Percentiles rank a stretch among this genome's conserved stretches.
These are phyloP conservation scores for Orthonyx spaldingii DNA, from an alignment of 2,113 vertebrate species.

Conservation along the genomic window DNA sequence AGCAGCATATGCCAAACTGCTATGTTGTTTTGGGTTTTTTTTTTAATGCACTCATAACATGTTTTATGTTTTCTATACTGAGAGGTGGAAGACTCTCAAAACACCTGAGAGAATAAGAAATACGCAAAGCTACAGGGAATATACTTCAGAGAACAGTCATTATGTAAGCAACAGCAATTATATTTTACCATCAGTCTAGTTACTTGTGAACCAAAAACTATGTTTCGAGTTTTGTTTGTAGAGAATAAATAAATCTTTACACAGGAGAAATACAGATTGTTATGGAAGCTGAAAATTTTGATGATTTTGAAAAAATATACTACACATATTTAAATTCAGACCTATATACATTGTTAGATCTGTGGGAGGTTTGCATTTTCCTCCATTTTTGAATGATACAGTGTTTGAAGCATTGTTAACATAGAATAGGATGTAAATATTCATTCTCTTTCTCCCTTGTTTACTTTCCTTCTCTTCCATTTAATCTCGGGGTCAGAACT, in stretches of 20 bases:
- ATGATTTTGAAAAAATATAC: neutral
- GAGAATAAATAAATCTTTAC: neutral
- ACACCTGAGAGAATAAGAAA: neutral
- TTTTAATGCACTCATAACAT: neutral
- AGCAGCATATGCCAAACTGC: neutral
- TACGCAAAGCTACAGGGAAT: neutral
- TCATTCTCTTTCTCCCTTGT: neutral
- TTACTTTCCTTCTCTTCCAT: neutral
- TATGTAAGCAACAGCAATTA: neutral
- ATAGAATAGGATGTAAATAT: neutral
- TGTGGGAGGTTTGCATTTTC: neutral
- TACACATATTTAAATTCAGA: neutral
- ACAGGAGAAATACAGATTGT: neutral
- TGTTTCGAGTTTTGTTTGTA: neutral
- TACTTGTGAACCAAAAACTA: neutral
- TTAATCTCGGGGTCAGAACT: neutral
- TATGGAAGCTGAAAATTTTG: neutral
- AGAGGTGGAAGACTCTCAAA: neutral
- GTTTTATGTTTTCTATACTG: neutral
- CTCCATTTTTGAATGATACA: neutral
- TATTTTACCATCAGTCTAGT: neutral
- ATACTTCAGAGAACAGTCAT: neutral
- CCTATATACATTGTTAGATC: neutral
- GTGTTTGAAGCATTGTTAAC: neutral
- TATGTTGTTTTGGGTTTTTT: rapidly evolving